Conservation (phyloP, 2,888 invertebrate species). For the Chymomyza caudatula region DNA sequence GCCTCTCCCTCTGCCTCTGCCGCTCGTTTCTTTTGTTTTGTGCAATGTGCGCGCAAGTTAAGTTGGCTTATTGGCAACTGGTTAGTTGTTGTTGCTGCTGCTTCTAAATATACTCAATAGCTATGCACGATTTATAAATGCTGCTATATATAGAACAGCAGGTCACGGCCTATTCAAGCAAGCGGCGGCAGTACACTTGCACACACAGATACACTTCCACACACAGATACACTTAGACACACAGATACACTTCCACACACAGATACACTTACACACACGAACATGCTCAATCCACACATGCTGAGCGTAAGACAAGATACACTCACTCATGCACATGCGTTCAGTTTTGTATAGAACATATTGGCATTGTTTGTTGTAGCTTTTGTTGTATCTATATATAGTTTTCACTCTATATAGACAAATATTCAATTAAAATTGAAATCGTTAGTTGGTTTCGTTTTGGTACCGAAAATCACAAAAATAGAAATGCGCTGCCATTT, state of each 20-base stretch:
- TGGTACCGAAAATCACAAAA: conserved; percentile 25
- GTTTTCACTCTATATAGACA: conserved; percentile 19
- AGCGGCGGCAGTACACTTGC: conserved; percentile 4
- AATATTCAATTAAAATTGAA: conserved; percentile 42
- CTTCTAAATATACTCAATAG: conserved; percentile 71
- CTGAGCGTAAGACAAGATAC: neutral
- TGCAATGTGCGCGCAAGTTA: conserved; percentile 47
- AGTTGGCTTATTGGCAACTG: conserved; percentile 32
- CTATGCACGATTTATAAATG: conserved; percentile 74
- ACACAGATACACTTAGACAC: neutral
- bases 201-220: conserved; percentile 6
- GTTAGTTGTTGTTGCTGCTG: conserved; percentile 46
- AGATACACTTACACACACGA: neutral
- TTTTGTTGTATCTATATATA: conserved; percentile 20
- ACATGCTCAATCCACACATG: neutral
- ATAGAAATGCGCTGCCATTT: neutral
- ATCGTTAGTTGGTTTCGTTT: conserved; percentile 26
- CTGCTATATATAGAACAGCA: conserved; percentile 74
- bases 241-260: no score
- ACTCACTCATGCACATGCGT: conserved; percentile 30
- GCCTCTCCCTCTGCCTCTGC: neutral
- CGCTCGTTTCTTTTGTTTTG: conserved; percentile 19
- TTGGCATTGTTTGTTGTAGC: conserved; percentile 17
- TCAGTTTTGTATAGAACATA: neutral
- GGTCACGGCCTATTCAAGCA: conserved; percentile 74